Conservation (phyloP, 2,113 vertebrate species). For the Diglossa brunneiventris region DNA sequence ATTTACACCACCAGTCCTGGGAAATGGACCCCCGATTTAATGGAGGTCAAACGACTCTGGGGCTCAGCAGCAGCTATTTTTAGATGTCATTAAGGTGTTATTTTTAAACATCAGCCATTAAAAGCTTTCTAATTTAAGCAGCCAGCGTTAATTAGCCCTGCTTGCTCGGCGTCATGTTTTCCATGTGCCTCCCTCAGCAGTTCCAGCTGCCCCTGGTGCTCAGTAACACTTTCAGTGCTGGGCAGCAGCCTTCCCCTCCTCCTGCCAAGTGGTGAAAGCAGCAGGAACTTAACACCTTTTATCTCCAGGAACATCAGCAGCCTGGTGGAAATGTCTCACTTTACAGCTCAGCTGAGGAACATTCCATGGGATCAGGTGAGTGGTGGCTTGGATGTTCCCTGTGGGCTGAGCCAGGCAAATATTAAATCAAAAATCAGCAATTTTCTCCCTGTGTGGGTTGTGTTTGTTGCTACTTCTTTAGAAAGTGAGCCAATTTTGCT, state of each 20-base stretch:
- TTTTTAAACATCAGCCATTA: conserved; percentile 66
- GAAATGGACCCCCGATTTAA: conserved; percentile 2
- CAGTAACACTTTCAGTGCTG: conserved; percentile 9
- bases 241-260: neutral
- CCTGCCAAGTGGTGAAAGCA: neutral
- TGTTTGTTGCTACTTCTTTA: neutral
- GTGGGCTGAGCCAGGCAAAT: neutral
- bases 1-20: conserved; percentile 12
- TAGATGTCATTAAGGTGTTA: conserved; percentile 69
- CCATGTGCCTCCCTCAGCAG: neutral
- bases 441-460: neutral
- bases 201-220: conserved; percentile 20
- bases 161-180: conserved; percentile 8
- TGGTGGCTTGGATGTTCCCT: neutral
- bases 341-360: neutral
- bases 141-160: conserved; percentile 52
- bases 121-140: conserved; percentile 73
- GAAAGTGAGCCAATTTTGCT: neutral
- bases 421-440: neutral
- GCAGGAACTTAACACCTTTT: neutral
- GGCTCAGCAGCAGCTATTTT: conserved; percentile 66
- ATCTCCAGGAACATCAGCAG: conserved; percentile 16
- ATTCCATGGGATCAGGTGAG: neutral
- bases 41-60: conserved; percentile 37
- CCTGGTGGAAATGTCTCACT: neutral